Conservation (phyloP, 2,888 invertebrate species). For the Deilephila porcellus region DNA sequence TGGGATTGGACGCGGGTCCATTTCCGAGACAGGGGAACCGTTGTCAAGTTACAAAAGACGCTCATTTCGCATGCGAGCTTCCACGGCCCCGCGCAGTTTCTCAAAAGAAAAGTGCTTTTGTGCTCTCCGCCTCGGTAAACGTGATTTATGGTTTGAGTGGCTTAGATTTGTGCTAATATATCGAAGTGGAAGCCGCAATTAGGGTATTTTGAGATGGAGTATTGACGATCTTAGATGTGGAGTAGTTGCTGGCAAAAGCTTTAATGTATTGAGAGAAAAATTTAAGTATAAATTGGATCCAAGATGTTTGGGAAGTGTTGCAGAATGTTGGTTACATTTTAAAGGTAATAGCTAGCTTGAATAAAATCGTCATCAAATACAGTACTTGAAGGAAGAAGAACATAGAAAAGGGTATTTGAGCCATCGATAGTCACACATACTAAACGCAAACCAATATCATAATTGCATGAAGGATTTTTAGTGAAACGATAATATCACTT, state of each 20-base stretch:
- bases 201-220: background rate
- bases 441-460: no score
- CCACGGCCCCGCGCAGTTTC: slow-evolving; percentile 64
- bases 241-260: background rate
- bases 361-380: no score
- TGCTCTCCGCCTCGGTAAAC: slow-evolving; percentile 57
- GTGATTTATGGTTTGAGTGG: slow-evolving; percentile 69
- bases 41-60: slow-evolving; percentile 59
- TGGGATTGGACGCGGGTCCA: slow-evolving; percentile 40
- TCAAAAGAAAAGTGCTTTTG: slow-evolving; percentile 63
- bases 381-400: no score
- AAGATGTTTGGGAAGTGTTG: no score
- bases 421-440: no score
- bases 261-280: background rate
- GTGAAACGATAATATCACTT: no score
- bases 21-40: slow-evolving; percentile 53
- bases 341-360: no score
- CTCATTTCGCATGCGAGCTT: slow-evolving; percentile 58
- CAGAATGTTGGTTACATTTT: no score
- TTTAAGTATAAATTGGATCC: no score
- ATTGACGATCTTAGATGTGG: background rate
- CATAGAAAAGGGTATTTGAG: no score
- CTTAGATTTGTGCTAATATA: slow-evolving; percentile 57
- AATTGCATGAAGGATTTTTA: no score
- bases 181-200: slow-evolving; percentile 9